Percentiles rank a stretch among this genome's conserved stretches.
These are phyloP conservation scores for Diploptera punctata DNA, from an alignment of 2,888 invertebrate species.

Conservation along the genomic window DNA sequence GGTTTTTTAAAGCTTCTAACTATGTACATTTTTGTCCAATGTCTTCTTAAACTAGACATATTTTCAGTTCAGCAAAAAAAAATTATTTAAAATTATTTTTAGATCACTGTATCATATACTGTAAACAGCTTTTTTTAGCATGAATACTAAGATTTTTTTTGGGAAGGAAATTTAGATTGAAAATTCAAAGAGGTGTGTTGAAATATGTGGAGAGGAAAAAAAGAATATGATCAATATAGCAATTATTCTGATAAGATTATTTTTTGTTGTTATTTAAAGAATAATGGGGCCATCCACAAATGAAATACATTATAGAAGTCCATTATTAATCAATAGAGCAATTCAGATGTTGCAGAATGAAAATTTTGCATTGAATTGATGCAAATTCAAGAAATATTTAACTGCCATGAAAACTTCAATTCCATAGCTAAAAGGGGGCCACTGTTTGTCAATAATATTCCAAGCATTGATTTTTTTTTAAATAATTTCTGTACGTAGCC, in stretches of 20 bases:
- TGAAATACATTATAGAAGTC: background rate
- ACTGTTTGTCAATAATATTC: constrained; percentile 19
- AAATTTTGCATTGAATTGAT: no score
- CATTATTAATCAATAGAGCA: background rate
- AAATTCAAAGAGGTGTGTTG: background rate
- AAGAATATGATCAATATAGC: background rate
- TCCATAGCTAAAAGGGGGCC: constrained; percentile 17
- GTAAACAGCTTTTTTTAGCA: background rate
- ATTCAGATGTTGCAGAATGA: no score
- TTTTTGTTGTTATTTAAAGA: constrained; percentile 12
- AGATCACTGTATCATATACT: background rate
- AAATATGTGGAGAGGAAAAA: background rate
- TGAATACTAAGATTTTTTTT: background rate
- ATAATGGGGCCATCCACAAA: background rate
- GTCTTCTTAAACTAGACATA: background rate
- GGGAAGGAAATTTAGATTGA: background rate
- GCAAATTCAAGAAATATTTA: background rate
- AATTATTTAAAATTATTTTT: background rate
- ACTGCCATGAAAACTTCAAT: constrained; percentile 19
- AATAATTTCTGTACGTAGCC: constrained; percentile 9
- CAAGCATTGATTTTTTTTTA: constrained; percentile 6
- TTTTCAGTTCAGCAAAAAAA: no score
- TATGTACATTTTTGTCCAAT: background rate
- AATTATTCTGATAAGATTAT: background rate
- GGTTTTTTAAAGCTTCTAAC: background rate